Conservation (phyloP, 2,797 vertebrate species). For the Neomorphus geoffroyi region DNA sequence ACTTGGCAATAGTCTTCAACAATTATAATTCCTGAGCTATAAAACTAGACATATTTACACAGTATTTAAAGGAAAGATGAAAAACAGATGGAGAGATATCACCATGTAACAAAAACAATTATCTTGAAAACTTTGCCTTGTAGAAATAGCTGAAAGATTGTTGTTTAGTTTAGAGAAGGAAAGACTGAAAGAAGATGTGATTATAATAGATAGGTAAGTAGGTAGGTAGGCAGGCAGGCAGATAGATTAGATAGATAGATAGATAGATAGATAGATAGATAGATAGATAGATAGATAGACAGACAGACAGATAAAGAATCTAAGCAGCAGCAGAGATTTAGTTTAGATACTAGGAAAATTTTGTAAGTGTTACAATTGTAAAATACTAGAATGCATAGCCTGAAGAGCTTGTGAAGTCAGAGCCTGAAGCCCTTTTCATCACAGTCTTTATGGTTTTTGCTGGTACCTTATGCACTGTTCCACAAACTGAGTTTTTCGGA, state of each 20-base stretch:
- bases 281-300: not conserved
- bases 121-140: not conserved
- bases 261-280: not conserved
- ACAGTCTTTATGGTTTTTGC: not conserved
- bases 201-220: not conserved
- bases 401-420: accelerated
- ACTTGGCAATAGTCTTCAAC: not conserved
- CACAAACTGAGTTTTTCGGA: not conserved
- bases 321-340: not conserved
- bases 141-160: not conserved
- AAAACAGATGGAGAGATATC: not conserved
- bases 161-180: not conserved
- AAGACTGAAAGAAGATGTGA: not conserved
- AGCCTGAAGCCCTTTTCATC: not conserved
- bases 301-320: not conserved
- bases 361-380: not conserved
- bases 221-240: not conserved
- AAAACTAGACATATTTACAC: not conserved
- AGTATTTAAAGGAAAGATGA: not conserved
- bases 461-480: not conserved
- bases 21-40: not conserved
- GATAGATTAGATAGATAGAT: not conserved
- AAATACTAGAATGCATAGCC: not conserved
- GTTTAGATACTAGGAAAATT: not conserved
- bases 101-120: not conserved